These are phyloP conservation scores for Clupea harengus DNA, from an alignment of 2,113 vertebrate genomes.

Conservation along the genomic window DNA sequence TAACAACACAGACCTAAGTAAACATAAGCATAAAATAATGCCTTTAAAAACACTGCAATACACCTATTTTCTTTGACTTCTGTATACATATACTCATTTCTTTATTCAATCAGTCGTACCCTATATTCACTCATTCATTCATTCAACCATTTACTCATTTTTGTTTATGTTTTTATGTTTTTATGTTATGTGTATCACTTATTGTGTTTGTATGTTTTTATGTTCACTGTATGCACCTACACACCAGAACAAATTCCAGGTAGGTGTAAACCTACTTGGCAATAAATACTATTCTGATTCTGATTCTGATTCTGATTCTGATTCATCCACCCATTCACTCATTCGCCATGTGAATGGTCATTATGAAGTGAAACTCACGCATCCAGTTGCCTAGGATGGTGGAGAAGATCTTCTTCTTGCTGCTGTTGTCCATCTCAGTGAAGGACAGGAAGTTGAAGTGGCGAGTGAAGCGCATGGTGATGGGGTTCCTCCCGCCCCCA, in stretches of 20 bases:
- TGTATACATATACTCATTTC: too few relatives aligned
- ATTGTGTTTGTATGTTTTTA: too few relatives aligned
- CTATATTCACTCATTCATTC: background rate
- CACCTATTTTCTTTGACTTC: background rate
- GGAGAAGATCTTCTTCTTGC: conserved; percentile 85
- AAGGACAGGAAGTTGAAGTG: conserved; percentile 91
- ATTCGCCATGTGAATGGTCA: background rate
- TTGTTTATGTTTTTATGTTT: too few relatives aligned
- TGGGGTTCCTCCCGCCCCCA: conserved; percentile 82
- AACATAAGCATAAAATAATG: too few relatives aligned
- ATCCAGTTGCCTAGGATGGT: conserved; percentile 87
- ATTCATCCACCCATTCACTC: background rate
- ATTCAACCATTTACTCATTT: background rate
- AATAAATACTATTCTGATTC: too few relatives aligned
- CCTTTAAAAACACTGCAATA: background rate
- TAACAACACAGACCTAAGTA: too few relatives aligned
- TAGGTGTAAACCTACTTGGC: too few relatives aligned
- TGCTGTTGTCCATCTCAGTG: conserved; percentile 82
- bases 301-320: too few relatives aligned
- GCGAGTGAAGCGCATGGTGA: conserved; percentile 81
- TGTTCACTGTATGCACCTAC: too few relatives aligned
- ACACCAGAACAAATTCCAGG: too few relatives aligned
- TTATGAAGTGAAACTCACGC: conserved; percentile 67
- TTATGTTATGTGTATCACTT: too few relatives aligned
- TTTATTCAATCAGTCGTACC: background rate